These are phyloP conservation scores for Terebella lapidaria DNA, from an alignment of 2,888 invertebrate species.

Conservation along the genomic window DNA sequence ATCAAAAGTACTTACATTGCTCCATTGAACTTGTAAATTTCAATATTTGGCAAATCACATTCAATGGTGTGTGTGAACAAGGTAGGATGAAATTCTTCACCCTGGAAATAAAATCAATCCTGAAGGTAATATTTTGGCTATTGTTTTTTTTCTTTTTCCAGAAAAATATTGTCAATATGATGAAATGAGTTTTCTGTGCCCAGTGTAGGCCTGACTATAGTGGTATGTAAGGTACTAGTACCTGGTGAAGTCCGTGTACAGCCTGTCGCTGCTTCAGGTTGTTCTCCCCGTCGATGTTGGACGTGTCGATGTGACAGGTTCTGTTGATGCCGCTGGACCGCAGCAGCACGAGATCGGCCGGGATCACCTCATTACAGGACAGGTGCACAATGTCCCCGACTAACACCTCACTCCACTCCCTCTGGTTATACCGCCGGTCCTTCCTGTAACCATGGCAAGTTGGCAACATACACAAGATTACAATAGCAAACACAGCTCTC, in stretches of 20 bases:
- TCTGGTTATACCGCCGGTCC: not conserved
- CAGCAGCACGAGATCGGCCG: slow-evolving; percentile 87
- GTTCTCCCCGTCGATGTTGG: slow-evolving; percentile 92
- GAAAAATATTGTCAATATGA: no score
- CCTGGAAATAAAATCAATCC: slow-evolving; percentile 26
- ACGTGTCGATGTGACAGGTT: slow-evolving; percentile 89
- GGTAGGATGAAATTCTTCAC: slow-evolving; percentile 27
- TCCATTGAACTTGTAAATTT: slow-evolving; percentile 91
- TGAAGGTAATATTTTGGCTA: no score
- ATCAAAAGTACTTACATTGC: slow-evolving; percentile 54
- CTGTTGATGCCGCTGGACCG: slow-evolving; percentile 82
- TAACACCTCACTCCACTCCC: slow-evolving; percentile 78
- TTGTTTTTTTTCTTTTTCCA: no score
- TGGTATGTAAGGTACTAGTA: no score
- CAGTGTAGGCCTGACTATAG: no score
- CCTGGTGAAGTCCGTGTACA: slow-evolving; percentile 48
- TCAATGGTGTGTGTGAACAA: slow-evolving; percentile 68
- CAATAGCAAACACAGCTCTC: no score
- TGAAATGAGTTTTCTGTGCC: no score
- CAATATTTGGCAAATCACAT: slow-evolving; percentile 91
- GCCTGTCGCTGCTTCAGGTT: slow-evolving; percentile 89
- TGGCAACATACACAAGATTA: not conserved
- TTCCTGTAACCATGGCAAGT: not conserved
- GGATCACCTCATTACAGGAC: slow-evolving; percentile 93
- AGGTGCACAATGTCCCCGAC: slow-evolving; percentile 93